These are phyloP conservation scores for Suricata suricatta DNA, from an alignment of 2,113 vertebrate species.

Conservation along the genomic window DNA sequence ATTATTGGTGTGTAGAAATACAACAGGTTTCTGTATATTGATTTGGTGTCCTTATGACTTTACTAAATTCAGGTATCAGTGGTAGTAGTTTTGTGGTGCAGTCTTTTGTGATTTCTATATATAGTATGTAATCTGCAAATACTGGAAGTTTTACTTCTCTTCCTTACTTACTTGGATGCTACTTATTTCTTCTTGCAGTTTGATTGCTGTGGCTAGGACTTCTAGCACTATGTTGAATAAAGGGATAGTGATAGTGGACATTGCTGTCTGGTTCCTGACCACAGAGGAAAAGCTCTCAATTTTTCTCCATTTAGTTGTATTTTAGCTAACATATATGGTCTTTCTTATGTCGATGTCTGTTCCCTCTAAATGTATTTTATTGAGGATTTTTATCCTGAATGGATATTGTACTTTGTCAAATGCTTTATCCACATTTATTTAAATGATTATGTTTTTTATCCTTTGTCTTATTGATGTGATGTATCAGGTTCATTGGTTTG, in stretches of 20 bases:
- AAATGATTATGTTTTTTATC: neutral
- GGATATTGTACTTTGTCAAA: neutral
- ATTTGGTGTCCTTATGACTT: neutral
- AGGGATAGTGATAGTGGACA: neutral
- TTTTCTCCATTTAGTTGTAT: neutral
- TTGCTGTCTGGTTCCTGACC: neutral
- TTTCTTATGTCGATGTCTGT: neutral
- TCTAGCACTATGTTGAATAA: neutral
- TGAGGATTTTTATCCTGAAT: neutral
- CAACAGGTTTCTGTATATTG: neutral
- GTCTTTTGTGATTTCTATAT: neutral
- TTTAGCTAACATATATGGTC: neutral
- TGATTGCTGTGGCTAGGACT: neutral
- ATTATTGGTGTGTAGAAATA: neutral
- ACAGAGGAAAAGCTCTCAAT: neutral
- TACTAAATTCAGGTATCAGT: neutral
- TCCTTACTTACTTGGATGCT: neutral
- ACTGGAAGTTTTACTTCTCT: neutral
- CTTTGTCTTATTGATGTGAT: neutral
- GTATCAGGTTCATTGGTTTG: neutral
- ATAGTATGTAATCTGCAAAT: neutral
- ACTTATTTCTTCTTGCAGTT: neutral
- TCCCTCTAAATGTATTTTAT: neutral
- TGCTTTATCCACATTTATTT: neutral
- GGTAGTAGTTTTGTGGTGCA: neutral